Evolutionary conservation across 2,113 vertebrate species (phyloP).

Genomic region (Tachysurus vachellii): DNA sequence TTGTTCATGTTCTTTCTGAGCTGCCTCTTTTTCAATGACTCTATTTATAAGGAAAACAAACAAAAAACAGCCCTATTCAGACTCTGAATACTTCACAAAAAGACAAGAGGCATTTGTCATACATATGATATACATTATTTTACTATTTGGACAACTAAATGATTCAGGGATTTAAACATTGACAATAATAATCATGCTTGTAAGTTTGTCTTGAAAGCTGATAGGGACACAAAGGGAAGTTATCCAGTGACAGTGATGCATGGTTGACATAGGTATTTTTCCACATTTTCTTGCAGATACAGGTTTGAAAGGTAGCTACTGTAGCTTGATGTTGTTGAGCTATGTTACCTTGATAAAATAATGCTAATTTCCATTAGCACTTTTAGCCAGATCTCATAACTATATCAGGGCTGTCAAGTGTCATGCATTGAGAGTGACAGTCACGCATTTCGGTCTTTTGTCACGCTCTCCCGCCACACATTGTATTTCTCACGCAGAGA

Average conservation of each 20-base stretch:
- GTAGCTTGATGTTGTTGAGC: neutral
- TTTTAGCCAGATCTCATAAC: neutral
- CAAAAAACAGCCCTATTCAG: neutral
- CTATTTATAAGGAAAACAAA: neutral
- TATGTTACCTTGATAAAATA: neutral
- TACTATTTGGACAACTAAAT: neutral
- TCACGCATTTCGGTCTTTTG: no score
- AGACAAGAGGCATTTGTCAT: neutral
- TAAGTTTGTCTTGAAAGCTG: neutral
- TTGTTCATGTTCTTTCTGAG: neutral
- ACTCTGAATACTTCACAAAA: neutral
- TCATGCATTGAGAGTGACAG: no score
- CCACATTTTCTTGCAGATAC: neutral
- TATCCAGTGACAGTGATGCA: neutral
- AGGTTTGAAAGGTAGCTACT: neutral
- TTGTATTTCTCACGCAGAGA: no score
- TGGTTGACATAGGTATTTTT: neutral
- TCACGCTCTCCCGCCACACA: no score
- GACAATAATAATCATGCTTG: neutral
- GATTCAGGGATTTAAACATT: neutral
- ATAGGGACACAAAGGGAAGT: neutral
- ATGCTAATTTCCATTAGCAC: neutral
- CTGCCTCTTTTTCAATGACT: neutral
- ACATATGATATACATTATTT: slow-evolving; percentile 1
- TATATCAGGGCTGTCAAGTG: no score